These are phyloP conservation scores for Hycleus cichorii DNA, from an alignment of 1,140 invertebrate species.

Conservation along the genomic window DNA sequence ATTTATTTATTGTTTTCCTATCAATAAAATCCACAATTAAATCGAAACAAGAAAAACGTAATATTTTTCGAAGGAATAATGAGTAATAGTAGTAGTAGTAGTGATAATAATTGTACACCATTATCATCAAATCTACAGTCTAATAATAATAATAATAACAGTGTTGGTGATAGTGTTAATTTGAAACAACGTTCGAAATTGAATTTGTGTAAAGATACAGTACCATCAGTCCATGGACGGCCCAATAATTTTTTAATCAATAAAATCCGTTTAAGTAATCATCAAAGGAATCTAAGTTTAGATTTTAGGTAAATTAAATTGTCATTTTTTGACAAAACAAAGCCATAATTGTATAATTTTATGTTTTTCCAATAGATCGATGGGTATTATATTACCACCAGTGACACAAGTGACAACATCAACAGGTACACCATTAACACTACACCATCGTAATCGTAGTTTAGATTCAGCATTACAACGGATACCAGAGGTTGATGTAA, in stretches of 20 bases:
- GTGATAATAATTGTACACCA: no score
- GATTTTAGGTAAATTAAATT: constrained; percentile 54
- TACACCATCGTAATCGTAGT: constrained; percentile 81
- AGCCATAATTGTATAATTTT: not conserved
- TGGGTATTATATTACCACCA: constrained; percentile 68
- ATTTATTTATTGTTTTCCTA: no score
- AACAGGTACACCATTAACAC: constrained; percentile 48
- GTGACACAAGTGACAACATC: constrained; percentile 52
- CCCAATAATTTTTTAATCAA: constrained; percentile 45
- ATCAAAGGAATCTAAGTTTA: constrained; percentile 68
- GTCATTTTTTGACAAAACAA: not conserved
- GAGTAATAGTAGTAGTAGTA: no score
- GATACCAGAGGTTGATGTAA: constrained; percentile 77
- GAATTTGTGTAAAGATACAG: constrained; percentile 13
- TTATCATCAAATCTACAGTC: no score
- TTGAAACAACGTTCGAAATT: constrained; percentile 7
- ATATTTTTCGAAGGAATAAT: no score
- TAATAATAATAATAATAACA: no score
- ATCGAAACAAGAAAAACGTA: no score
- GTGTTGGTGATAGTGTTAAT: not conserved
- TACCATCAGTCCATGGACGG: constrained; percentile 55
- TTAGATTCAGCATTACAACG: constrained; percentile 78
- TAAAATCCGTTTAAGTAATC: constrained; percentile 57
- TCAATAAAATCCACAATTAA: no score
- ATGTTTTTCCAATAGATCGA: constrained; percentile 50